A percentile compares a stretch with the other conserved stretches of the same genome.
phyloP scores from a whole-genome alignment of 2,888 invertebrate genomes.

The Pachydiplax longipennis region DNA sequence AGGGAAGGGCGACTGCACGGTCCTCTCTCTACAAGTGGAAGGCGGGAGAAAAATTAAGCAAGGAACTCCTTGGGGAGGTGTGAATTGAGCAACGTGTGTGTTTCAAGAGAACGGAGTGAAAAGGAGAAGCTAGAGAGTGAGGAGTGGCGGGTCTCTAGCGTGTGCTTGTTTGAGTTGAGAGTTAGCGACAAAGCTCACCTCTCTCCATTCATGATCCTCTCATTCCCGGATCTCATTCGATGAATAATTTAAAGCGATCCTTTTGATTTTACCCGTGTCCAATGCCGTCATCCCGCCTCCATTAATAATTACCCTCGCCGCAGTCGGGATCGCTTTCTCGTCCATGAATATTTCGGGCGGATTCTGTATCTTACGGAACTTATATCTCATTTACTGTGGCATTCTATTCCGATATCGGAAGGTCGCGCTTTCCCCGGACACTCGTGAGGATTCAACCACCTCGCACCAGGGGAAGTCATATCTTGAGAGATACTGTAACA shows the following conservation, averaged over 20 bases:
- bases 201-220: neutral
- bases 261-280: too few relatives aligned
- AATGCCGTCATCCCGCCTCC: too few relatives aligned
- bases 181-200: neutral
- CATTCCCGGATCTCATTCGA: neutral
- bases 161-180: neutral
- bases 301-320: too few relatives aligned
- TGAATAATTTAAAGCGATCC: neutral
- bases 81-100: slow-evolving; percentile 39
- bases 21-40: neutral
- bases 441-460: too few relatives aligned
- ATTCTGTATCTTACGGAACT: too few relatives aligned
- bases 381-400: too few relatives aligned
- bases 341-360: too few relatives aligned
- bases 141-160: neutral
- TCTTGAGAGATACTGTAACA: too few relatives aligned
- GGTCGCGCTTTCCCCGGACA: too few relatives aligned
- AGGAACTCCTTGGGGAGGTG: neutral
- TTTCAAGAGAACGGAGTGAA: neutral
- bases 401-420: too few relatives aligned
- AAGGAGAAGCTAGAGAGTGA: neutral
- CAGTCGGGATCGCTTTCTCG: too few relatives aligned
- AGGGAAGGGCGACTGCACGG: neutral
- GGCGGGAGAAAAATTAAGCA: neutral
- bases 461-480: too few relatives aligned